A percentile compares a stretch with the other conserved stretches of the same genome.
Conservation (phyloP, 64 coral and sea anemone genomes). For the Platygyra sinensis region DNA sequence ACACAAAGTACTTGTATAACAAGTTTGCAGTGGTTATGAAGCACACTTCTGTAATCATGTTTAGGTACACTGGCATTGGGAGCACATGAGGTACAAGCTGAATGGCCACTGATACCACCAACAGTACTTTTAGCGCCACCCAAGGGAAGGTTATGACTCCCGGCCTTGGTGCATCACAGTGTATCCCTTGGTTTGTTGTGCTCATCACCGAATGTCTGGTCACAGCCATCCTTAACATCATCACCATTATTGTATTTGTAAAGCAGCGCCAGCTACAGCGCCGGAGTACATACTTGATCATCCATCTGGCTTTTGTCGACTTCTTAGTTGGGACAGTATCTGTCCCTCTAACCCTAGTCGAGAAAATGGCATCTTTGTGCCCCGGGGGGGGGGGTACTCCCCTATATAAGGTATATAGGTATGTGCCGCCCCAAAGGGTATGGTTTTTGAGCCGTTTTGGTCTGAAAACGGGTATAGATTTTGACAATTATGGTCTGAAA, state of each 20-base stretch:
- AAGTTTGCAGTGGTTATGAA: too few relatives aligned
- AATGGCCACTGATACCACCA: background rate
- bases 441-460: too few relatives aligned
- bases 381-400: too few relatives aligned
- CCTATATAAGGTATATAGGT: too few relatives aligned
- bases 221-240: background rate
- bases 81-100: background rate
- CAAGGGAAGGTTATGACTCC: too few relatives aligned
- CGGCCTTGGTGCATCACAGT: background rate
- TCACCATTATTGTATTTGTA: background rate
- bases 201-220: background rate
- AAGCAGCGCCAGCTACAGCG: constrained; percentile 1
- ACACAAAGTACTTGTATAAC: too few relatives aligned
- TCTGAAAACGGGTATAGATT: too few relatives aligned
- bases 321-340: background rate
- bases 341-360: background rate
- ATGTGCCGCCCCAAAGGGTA: too few relatives aligned
- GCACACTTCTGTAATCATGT: too few relatives aligned
- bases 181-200: background rate
- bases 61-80: background rate
- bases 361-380: background rate
- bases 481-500: too few relatives aligned
- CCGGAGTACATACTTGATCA: background rate
- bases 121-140: background rate
- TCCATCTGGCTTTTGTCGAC: background rate